A percentile compares a stretch with the other conserved stretches of the same genome.
phyloP scores from a whole-genome alignment of 2,888 invertebrate genomes.

The Drosophila imparisetae region DNA sequence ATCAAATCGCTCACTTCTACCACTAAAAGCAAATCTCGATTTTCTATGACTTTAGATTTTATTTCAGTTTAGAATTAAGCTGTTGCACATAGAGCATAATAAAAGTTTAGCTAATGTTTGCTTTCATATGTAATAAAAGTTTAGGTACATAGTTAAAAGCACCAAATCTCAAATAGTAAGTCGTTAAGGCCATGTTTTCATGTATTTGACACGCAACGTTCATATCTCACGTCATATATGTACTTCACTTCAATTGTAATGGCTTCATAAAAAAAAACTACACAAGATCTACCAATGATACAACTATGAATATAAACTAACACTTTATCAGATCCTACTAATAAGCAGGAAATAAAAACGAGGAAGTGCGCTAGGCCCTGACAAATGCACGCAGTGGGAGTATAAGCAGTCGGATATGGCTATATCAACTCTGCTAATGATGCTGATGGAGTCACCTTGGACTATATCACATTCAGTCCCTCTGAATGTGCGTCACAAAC shows the following conservation, averaged over 20 bases:
- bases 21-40: not conserved
- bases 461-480: not conserved
- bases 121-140: not conserved
- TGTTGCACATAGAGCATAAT: not conserved
- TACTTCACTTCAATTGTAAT: not conserved
- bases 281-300: not conserved
- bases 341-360: not conserved
- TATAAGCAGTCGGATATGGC: too few relatives aligned
- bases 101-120: not conserved
- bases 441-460: not conserved
- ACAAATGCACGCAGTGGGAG: not conserved
- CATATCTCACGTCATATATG: not conserved
- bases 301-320: not conserved
- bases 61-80: not conserved
- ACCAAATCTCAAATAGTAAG: not conserved
- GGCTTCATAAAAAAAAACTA: not conserved
- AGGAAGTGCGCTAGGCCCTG: not conserved
- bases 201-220: slow-evolving; percentile 1
- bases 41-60: not conserved
- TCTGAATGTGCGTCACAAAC: not conserved
- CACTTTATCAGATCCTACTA: not conserved
- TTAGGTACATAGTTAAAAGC: not conserved
- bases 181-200: not conserved
- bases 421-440: too few relatives aligned
- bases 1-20: not conserved